Evolutionary conservation across 2,888 invertebrate genomes (phyloP).

Genomic region (Psococerastis gibbosa): DNA sequence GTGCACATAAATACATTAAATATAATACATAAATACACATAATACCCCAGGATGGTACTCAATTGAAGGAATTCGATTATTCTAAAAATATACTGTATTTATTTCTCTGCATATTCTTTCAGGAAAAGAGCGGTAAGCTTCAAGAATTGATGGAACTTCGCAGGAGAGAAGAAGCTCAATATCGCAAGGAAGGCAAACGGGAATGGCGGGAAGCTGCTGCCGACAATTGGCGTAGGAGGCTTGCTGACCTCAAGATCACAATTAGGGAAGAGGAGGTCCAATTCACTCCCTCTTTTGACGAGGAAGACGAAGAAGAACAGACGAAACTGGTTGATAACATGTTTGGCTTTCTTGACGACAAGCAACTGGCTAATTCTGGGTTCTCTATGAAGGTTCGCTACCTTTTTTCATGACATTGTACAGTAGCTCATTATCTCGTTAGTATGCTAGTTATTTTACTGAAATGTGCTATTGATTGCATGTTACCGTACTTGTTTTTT

Average conservation of each 20-base stretch:
- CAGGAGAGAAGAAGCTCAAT: constrained; percentile 36
- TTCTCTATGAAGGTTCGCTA: no score
- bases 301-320: constrained; percentile 27
- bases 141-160: constrained; percentile 33
- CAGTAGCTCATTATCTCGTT: no score
- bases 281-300: constrained; percentile 17
- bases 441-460: no score
- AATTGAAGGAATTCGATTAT: not conserved
- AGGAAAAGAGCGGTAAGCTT: constrained; percentile 21
- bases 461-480: no score
- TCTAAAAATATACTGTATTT: constrained; percentile 8
- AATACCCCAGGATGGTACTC: no score
- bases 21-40: no score
- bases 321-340: constrained; percentile 41
- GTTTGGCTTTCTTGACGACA: constrained; percentile 48
- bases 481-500: no score
- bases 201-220: constrained; percentile 48
- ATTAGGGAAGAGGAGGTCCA: constrained; percentile 22
- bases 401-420: no score
- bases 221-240: constrained; percentile 45
- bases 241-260: constrained; percentile 38
- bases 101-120: constrained; percentile 11
- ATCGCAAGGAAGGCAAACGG: constrained; percentile 41
- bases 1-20: no score
- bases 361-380: no score